These are phyloP conservation scores for Phylloscopus collybita DNA, from an alignment of 2,797 vertebrate genomes.

Conservation along the genomic window DNA sequence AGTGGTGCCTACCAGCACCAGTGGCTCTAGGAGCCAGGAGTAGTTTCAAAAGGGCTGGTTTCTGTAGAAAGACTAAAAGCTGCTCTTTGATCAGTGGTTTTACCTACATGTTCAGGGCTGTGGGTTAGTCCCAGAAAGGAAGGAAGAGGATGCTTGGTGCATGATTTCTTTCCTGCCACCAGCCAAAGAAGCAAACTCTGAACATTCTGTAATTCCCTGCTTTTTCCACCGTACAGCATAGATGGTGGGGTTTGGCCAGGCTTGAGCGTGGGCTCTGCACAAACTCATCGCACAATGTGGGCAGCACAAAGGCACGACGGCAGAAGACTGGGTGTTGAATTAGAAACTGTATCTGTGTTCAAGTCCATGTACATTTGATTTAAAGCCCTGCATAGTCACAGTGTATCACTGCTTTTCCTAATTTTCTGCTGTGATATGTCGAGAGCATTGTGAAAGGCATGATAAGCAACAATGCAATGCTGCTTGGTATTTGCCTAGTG, in stretches of 20 bases:
- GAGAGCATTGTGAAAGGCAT: not conserved
- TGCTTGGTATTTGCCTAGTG: not conserved
- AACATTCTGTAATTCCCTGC: not conserved
- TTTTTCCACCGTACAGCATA: not conserved
- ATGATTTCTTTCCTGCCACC: not conserved
- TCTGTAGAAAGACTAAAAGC: not conserved
- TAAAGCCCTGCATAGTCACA: not conserved
- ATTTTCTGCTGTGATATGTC: not conserved
- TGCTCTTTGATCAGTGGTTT: not conserved
- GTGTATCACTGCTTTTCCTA: not conserved
- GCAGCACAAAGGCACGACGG: not conserved
- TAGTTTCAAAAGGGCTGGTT: not conserved
- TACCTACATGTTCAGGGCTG: not conserved
- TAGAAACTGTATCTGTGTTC: not conserved
- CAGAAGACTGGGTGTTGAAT: not conserved
- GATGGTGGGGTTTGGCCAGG: not conserved
- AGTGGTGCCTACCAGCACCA: not conserved
- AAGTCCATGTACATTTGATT: not conserved
- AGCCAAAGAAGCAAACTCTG: not conserved
- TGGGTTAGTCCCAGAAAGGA: not conserved
- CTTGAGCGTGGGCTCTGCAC: not conserved
- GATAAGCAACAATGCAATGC: accelerated
- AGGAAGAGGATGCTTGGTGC: not conserved
- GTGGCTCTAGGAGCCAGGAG: not conserved
- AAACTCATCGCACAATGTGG: not conserved